Percentiles rank a stretch among this genome's conserved stretches.
These are phyloP conservation scores for Stratiomys singularior DNA, from an alignment of 2,888 invertebrate species.

Conservation along the genomic window DNA sequence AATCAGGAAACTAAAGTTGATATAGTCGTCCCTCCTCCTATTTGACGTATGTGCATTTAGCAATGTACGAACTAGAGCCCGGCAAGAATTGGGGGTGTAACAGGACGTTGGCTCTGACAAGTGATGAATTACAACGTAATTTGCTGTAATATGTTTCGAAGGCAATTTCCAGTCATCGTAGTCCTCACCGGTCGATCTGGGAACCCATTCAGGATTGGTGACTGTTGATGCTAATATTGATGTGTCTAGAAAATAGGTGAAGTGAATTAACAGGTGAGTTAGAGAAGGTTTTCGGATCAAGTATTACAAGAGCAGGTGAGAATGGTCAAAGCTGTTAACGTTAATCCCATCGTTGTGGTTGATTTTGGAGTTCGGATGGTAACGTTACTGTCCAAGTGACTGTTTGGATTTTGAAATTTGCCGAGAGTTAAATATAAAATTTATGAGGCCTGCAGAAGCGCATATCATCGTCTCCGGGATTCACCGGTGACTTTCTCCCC, in stretches of 20 bases:
- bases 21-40: conserved; percentile 72
- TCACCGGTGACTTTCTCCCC: not conserved
- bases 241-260: conserved; percentile 17
- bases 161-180: conserved; percentile 62
- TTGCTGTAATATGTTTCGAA: conserved; percentile 64
- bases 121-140: conserved; percentile 73
- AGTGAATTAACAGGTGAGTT: not conserved
- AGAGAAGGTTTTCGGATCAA: no score
- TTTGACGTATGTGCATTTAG: conserved; percentile 72
- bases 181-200: not conserved
- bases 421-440: not conserved
- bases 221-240: conserved; percentile 14
- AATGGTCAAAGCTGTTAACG: not conserved
- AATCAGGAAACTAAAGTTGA: conserved; percentile 78
- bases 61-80: conserved; percentile 70
- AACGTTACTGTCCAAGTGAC: not conserved
- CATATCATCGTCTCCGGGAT: not conserved
- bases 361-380: not conserved
- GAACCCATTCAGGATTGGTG: not conserved
- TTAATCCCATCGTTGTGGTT: not conserved
- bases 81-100: conserved; percentile 67
- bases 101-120: conserved; percentile 72
- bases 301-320: not conserved
- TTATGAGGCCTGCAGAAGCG: not conserved
- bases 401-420: not conserved